These are phyloP conservation scores for Euphonia xanthogaster DNA, from an alignment of 2,797 vertebrate genomes.

Conservation along the genomic window DNA sequence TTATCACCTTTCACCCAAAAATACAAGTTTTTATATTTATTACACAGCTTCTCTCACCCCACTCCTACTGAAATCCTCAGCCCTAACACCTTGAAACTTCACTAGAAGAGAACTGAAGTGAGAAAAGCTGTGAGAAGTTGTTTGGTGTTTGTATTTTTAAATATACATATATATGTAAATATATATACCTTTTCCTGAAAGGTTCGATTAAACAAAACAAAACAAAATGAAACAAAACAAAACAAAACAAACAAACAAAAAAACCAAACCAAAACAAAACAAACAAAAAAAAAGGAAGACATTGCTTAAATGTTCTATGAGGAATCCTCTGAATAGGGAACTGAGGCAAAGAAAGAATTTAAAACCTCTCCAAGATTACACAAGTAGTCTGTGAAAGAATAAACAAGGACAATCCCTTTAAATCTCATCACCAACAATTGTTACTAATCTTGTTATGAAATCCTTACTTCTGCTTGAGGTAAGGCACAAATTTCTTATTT, in stretches of 20 bases:
- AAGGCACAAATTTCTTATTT: neutral
- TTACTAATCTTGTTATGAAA: slow-evolving; percentile 10
- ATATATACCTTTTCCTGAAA: neutral
- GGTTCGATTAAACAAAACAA: neutral
- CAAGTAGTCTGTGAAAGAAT: neutral
- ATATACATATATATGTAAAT: neutral
- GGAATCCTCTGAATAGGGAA: neutral
- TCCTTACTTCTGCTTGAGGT: neutral
- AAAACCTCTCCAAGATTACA: neutral
- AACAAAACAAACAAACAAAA: no score
- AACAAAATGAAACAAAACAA: neutral
- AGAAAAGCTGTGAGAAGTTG: neutral
- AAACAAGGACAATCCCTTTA: slow-evolving; percentile 20
- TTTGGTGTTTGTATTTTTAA: neutral
- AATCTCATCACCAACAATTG: neutral
- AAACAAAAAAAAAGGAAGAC: neutral
- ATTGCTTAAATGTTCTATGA: neutral
- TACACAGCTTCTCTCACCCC: neutral
- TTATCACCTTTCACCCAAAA: neutral
- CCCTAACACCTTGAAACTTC: neutral
- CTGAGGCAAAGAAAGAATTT: neutral
- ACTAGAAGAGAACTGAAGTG: neutral
- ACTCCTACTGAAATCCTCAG: neutral
- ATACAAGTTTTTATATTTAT: neutral
- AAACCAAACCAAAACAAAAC: neutral